Base-by-base conservation (phyloP, 2,797 vertebrate genomes). In the Myotis myotis region DNA sequence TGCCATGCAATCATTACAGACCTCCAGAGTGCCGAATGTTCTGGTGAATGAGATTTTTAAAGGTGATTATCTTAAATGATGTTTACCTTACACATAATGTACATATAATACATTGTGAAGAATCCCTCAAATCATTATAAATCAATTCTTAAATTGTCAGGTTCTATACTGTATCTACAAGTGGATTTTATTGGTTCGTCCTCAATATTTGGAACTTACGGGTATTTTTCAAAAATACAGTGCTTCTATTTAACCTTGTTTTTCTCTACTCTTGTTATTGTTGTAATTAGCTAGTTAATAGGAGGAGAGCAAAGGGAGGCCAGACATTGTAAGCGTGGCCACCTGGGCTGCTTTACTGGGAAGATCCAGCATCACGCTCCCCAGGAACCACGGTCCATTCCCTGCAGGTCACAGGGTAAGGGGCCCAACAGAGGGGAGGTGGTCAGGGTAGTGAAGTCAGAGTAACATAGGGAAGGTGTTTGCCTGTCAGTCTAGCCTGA, bases 31-130 rank as follows among this genome's bases (percentile, higher is more conserved):
- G 41, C 60, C 87, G 86, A 66, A 74, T 92, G 87, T 94, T 82
- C 91, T 93, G 78, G 38, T 94, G 25, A 30, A 71, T 72, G 74
- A 53, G 5, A 92, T 88, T 96, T 94, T 96, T 92, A 74, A 93
- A 95, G 53, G 23, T 57, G 74, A 33, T 95, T 55, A 85, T 94
- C 57, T 94, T 82, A 75, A 64, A 92, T 33, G 23, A 86, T 92
- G 53, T 93, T 93, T 91, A 86, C 80, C 57, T 89, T 93, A 53
- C 82, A 28, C 80, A 41, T 79, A 30, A 36, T 82, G 64, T 89
- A 71, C 44, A 5, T 25, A 13, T 79, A 95, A 97, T 95, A 95
- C 92, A 66, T 75, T 82, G 20, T 60, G 75, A 93, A n/a, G 33
- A 47, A 28, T 81, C 84, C 38, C 13, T 87, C 53, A 93, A 74